These are phyloP conservation scores for Biston stratarius DNA, from an alignment of 2,888 invertebrate species.

Conservation along the genomic window DNA sequence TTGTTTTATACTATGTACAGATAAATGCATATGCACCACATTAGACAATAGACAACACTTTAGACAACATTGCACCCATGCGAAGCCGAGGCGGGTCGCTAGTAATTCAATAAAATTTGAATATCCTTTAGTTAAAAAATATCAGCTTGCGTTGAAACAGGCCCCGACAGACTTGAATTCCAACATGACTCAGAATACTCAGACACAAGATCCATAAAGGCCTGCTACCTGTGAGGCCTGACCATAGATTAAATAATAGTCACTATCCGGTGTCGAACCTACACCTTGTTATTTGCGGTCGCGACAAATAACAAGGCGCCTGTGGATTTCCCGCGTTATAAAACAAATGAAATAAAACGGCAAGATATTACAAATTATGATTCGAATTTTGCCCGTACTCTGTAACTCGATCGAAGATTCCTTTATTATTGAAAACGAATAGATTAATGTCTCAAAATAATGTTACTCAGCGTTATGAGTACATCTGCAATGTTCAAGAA, in stretches of 20 bases:
- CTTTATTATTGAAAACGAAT: too few species aligned
- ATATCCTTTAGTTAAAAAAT: neutral
- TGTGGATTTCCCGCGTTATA: slow-evolving; percentile 48
- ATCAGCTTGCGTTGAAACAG: slow-evolving; percentile 3
- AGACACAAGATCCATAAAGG: slow-evolving; percentile 10
- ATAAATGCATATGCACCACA: too few species aligned
- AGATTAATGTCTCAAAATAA: too few species aligned
- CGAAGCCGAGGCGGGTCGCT: too few species aligned
- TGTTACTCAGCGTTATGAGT: too few species aligned
- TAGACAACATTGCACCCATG: too few species aligned
- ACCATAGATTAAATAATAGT: slow-evolving; percentile 13
- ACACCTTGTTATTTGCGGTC: slow-evolving; percentile 44
- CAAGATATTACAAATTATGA: slow-evolving; percentile 3
- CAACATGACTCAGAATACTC: slow-evolving; percentile 14
- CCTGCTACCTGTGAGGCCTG: slow-evolving; percentile 23
- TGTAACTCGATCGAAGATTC: neutral
- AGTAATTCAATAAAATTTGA: neutral
- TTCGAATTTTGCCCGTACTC: neutral
- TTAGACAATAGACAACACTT: too few species aligned
- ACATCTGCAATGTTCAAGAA: too few species aligned
- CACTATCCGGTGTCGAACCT: slow-evolving; percentile 32
- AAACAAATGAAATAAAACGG: slow-evolving; percentile 7
- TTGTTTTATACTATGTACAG: too few species aligned
- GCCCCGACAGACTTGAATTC: neutral
- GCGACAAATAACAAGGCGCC: slow-evolving; percentile 51